These are phyloP conservation scores for Callithrix jacchus DNA, from an alignment of 2,113 vertebrate genomes.

Conservation along the genomic window DNA sequence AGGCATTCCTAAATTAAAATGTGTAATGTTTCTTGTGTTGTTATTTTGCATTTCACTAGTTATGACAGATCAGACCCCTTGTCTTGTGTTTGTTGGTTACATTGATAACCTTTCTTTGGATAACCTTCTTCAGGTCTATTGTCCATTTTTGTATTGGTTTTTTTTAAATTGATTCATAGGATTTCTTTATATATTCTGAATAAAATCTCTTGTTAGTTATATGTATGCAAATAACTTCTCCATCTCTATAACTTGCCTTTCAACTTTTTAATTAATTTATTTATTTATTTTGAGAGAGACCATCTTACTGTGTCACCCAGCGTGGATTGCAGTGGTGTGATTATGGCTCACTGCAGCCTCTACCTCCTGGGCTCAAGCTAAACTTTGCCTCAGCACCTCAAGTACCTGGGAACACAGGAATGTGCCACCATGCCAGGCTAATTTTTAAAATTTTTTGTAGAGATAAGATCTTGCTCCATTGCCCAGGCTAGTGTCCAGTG, in stretches of 20 bases:
- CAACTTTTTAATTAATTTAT: not conserved
- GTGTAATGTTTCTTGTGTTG: not conserved
- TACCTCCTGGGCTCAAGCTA: not conserved
- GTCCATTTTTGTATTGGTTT: not conserved
- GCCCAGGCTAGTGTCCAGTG: not conserved
- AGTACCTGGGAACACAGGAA: too few species aligned
- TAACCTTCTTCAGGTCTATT: not conserved
- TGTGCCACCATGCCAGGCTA: too few species aligned
- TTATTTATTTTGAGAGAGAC: not conserved
- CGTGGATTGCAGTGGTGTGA: not conserved
- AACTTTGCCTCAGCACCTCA: not conserved
- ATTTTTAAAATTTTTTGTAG: not conserved
- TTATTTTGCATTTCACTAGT: not conserved
- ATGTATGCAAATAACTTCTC: not conserved
- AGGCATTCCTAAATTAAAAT: not conserved
- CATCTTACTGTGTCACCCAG: not conserved
- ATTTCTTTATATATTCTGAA: not conserved
- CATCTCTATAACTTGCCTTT: not conserved
- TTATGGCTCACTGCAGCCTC: not conserved
- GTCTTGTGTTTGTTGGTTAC: not conserved
- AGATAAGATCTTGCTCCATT: not conserved
- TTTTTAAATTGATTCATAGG: not conserved
- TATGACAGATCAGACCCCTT: not conserved
- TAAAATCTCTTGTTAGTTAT: not conserved
- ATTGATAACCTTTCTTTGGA: not conserved